Evolutionary conservation across 2,113 vertebrate genomes (phyloP), one percentile per base, ranked within the genome.

Genomic region (Oreochromis spilurus): DNA sequence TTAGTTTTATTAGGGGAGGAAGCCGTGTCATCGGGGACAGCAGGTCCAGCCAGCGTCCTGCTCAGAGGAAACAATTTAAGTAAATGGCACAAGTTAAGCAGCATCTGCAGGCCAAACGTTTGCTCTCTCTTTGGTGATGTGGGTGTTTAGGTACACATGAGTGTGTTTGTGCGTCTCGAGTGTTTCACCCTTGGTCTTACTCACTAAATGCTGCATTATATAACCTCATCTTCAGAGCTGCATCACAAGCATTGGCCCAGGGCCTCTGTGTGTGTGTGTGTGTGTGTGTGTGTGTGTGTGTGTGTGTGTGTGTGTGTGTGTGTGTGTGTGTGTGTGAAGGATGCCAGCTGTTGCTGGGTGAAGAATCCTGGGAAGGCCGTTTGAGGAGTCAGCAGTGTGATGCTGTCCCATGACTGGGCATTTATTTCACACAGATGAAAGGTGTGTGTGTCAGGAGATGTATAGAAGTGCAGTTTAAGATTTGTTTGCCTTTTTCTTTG

Each of bases 141-240:
- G 36, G 62, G n/a, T 43, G 36, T 67, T 67, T 40, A 21, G 12
- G 62, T 40, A 8, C 19, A 72, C 11, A 21, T 9, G 11, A 70
- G 48, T 83, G 31, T 70, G 48, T 21, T 17, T 45, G 24, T 82
- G 21, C 21, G 16, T 87, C 16, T 72, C 7, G 60, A 40, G 24
- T 43, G 40, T 81, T 57, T 86, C 62, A 77, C 38, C 38, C 50
- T 38, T 19, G 2, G 54, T 83, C 62, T 80, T 50, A 60, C 60
- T 87, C 83, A 45, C 29, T 65, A 60, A 83, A 86, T 53, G 26
- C 40, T 62, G 81, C 4, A 36, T 91, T 88, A 89, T 85, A 84
- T 85, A 91, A 91, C 70, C 40, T 52, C 77, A 36, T 89, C 81
- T 82, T 81, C 60, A 89, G 70, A 91, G 65, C 81, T 55, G 29